Evolutionary conservation across 2,797 vertebrate species (phyloP).

Genomic region (Semotilus atromaculatus): DNA sequence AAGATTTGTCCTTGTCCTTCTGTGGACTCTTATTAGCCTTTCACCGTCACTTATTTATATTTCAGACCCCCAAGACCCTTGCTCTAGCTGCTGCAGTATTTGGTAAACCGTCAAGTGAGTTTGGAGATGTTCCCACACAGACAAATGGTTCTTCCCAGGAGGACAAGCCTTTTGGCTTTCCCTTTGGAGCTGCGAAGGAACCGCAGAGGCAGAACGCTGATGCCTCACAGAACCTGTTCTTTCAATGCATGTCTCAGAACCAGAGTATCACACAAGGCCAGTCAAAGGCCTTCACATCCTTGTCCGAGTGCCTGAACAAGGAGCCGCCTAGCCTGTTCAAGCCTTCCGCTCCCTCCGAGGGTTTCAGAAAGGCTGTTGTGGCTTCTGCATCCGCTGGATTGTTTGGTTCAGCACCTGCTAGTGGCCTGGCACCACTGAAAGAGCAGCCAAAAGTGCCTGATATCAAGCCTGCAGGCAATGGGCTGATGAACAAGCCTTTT

Average conservation of each 20-base stretch:
- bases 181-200: conserved; percentile 80
- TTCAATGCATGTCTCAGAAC: conserved; percentile 96
- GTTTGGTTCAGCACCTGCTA: conserved; percentile 59
- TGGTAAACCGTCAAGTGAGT: conserved; percentile 67
- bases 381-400: conserved; percentile 59
- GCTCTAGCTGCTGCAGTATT: conserved; percentile 76
- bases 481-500: conserved; percentile 83
- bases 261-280: conserved; percentile 76
- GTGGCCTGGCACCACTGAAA: conserved; percentile 54
- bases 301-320: conserved; percentile 90
- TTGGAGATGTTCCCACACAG: conserved; percentile 84
- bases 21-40: background rate
- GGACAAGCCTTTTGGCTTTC: conserved; percentile 87
- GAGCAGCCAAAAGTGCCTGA: conserved; percentile 84
- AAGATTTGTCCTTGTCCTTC: background rate
- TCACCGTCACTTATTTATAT: conserved; percentile 22
- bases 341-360: conserved; percentile 72
- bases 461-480: conserved; percentile 82
- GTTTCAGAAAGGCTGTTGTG: conserved; percentile 74
- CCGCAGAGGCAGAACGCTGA: conserved; percentile 80
- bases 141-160: conserved; percentile 90
- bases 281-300: conserved; percentile 87
- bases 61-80: conserved; percentile 85
- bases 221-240: conserved; percentile 94
- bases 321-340: conserved; percentile 88